A percentile compares a stretch with the other conserved stretches of the same genome.
Conservation (phyloP, 2,888 invertebrate species). For the Cinara cedri region DNA sequence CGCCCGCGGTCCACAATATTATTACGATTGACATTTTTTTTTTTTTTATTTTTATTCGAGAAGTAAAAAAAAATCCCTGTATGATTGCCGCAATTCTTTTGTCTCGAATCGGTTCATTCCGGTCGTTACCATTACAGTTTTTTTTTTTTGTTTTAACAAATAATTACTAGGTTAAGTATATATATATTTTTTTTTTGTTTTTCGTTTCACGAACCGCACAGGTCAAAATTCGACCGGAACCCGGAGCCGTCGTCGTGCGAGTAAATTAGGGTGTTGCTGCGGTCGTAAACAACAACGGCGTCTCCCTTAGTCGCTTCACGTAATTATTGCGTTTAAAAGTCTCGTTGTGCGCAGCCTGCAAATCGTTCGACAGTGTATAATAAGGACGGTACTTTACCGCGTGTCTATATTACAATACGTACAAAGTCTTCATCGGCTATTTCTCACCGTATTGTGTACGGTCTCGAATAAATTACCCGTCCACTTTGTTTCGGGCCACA, state of each 20-base stretch:
- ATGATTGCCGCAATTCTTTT: background rate
- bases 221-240: constrained; percentile 47
- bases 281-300: too few species aligned
- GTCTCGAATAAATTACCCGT: too few species aligned
- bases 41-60: too few species aligned
- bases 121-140: background rate
- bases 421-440: constrained; percentile 22
- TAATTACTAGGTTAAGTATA: background rate
- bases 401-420: too few species aligned
- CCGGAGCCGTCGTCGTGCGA: constrained; percentile 24
- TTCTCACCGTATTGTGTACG: too few species aligned
- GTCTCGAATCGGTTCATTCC: constrained; percentile 20
- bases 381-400: constrained; percentile 7
- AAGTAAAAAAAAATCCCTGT: background rate
- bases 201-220: background rate
- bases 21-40: too few species aligned
- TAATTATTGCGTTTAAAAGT: constrained; percentile 24
- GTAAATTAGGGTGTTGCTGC: constrained; percentile 44
- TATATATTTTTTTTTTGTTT: too few species aligned
- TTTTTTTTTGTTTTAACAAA: background rate
- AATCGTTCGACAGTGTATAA: background rate
- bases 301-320: background rate
- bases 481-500: too few species aligned
- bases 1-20: too few species aligned
- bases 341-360: background rate